These are phyloP conservation scores for Aporrectodea caliginosa DNA, from an alignment of 1,140 invertebrate genomes.

Conservation along the genomic window DNA sequence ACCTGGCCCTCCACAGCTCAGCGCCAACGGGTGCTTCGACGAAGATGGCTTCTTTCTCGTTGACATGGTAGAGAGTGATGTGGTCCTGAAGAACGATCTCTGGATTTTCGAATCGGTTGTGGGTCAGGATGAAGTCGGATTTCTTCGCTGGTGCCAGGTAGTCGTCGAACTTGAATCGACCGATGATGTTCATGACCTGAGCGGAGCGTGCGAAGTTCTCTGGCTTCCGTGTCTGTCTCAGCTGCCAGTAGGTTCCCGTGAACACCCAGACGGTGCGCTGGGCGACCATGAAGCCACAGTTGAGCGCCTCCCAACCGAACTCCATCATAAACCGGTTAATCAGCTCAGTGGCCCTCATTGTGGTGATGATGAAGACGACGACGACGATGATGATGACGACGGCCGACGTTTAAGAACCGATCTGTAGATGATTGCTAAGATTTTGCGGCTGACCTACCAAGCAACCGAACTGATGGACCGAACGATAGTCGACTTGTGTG, in stretches of 20 bases:
- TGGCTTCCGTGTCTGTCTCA: neutral
- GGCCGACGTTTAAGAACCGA: no score
- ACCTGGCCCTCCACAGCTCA: constrained; percentile 8
- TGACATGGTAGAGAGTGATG: constrained; percentile 17
- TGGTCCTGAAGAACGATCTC: constrained; percentile 23
- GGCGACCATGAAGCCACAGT: neutral
- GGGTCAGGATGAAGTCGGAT: constrained; percentile 21
- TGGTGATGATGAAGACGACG: no score
- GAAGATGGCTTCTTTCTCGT: constrained; percentile 21
- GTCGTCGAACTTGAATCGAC: constrained; percentile 16
- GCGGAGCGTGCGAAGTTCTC: neutral
- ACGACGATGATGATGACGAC: no score
- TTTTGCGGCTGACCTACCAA: no score
- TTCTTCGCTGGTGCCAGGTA: neutral
- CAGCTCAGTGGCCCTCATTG: neutral
- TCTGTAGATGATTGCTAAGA: no score
- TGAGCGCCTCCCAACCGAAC: constrained; percentile 1
- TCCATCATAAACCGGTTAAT: neutral
- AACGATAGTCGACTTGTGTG: no score
- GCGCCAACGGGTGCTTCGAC: constrained; percentile 18
- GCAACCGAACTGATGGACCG: no score
- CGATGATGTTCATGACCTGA: neutral
- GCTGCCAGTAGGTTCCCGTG: neutral
- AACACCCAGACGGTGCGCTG: neutral
- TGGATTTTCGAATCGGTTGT: constrained; percentile 20